Conservation (phyloP, 2,113 vertebrate species). For the Balaenoptera acutorostrata region DNA sequence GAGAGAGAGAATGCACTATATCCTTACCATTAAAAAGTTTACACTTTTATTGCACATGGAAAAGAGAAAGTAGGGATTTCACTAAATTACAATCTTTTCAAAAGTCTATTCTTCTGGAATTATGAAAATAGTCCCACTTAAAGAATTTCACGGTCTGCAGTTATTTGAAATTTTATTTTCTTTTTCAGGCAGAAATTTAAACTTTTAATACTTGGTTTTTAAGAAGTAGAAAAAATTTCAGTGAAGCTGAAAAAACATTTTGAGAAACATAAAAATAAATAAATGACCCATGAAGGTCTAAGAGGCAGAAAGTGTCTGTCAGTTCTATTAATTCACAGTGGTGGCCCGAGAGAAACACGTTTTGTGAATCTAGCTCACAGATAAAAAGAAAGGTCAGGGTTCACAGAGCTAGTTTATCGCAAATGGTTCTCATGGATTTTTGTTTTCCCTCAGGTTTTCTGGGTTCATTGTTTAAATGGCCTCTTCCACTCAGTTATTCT, state of each 20-base stretch:
- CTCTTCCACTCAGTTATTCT: slow-evolving; percentile 99
- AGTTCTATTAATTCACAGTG: slow-evolving; percentile 89
- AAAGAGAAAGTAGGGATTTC: not conserved
- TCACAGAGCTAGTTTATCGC: slow-evolving; percentile 89
- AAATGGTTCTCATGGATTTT: slow-evolving; percentile 91
- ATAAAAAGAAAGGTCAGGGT: slow-evolving; percentile 94
- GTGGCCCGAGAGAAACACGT: slow-evolving; percentile 92
- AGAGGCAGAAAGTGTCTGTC: slow-evolving; percentile 95
- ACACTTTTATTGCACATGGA: not conserved
- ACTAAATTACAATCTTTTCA: not conserved
- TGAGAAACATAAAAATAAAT: slow-evolving; percentile 83
- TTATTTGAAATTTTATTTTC: slow-evolving; percentile 42
- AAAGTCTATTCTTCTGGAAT: not conserved
- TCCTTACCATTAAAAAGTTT: not conserved
- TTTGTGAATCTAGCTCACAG: slow-evolving; percentile 90
- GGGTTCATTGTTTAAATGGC: slow-evolving; percentile 99
- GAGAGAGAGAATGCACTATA: not conserved
- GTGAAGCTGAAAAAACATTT: slow-evolving; percentile 74
- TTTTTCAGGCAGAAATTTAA: slow-evolving; percentile 36
- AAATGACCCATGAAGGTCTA: slow-evolving; percentile 84
- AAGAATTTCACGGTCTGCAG: not conserved
- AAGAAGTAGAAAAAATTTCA: slow-evolving; percentile 71
- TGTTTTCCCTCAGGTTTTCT: slow-evolving; percentile 95
- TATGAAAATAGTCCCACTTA: not conserved
- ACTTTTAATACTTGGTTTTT: slow-evolving; percentile 45